Base-by-base conservation (phyloP, 1,140 invertebrate genomes). In the Temnothorax curvispinosus region DNA sequence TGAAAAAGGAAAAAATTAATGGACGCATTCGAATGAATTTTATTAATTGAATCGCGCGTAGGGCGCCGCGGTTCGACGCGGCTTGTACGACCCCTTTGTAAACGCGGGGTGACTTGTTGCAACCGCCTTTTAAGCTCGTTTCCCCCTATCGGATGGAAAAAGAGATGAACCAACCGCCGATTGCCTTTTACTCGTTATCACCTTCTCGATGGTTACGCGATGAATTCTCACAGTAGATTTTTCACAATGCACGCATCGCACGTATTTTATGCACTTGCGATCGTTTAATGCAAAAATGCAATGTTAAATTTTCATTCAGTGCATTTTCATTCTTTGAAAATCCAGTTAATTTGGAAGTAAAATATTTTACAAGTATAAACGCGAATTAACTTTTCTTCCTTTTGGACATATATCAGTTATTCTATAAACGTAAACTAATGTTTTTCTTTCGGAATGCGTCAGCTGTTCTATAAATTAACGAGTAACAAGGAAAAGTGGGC, bases 1-100 rank as follows among this genome's bases (percentile, higher is more conserved):
- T 50, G 74, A 77, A 60, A 60, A 62, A 92, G 92, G 93, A 93
- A 91, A 92, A 92, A 93, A 95, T 94, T 94, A 94, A 94, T 93
- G 91, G 92, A 93, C 90, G 93, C 92, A 93, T 94, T 94, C 91
- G 90, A 92, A 93, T 93, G 92, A 94, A 93, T 93, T 94, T 94
- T 94, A 94, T 95, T 95, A 95, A 94, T 94, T 95, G 93, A 94
- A 95, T 92, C 91, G 91, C 90, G 76, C 88, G 82, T 86, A 67
- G 88, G 89, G 85, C 50, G 89, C 87, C 89, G 86, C 77, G 76
- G 65, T 92, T 92, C 78, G 87, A 89, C 86, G 87, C 91, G 84
- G 75, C 77, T 74, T 76, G 78, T 72, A 62, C 90, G 64, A 87
- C 74, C 88, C 65, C 86, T 89, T 91, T 91, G 75, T 85, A 65